Conservation (phyloP, 1,140 invertebrate species). For the Oppia nitens region DNA sequence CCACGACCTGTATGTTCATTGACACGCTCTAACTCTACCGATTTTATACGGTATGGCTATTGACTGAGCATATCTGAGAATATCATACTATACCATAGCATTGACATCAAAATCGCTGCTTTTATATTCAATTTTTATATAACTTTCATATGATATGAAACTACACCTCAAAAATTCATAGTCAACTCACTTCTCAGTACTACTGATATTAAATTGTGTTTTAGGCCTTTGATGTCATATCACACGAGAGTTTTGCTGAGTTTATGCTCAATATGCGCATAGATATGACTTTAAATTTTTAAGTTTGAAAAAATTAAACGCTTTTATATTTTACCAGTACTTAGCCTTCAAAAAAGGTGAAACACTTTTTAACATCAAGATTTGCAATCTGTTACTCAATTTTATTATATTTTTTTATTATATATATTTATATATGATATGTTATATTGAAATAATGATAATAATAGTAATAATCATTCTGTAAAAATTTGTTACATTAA, state of each 20-base stretch:
- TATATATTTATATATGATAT: no score
- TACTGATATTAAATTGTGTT: not conserved
- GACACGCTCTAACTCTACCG: not conserved
- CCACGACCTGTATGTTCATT: no score
- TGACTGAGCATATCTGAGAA: no score
- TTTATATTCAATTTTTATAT: no score
- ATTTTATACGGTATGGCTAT: not conserved
- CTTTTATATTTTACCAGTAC: no score
- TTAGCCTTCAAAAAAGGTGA: not conserved
- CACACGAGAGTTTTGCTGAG: no score
- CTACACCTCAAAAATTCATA: not conserved
- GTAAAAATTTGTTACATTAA: no score
- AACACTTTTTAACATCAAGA: not conserved
- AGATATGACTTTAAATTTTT: not conserved
- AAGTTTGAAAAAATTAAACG: not conserved
- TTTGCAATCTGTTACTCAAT: not conserved
- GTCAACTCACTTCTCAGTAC: not conserved
- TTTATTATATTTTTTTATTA: no score
- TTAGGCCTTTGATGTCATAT: not conserved
- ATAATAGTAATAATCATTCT: no score
- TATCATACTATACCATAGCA: no score
- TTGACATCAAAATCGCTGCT: no score
- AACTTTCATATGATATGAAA: not conserved
- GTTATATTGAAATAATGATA: no score
- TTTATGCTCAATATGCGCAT: not conserved